Evolutionary conservation across 2,113 vertebrate species (phyloP).

Genomic region (Heterotis niloticus): DNA sequence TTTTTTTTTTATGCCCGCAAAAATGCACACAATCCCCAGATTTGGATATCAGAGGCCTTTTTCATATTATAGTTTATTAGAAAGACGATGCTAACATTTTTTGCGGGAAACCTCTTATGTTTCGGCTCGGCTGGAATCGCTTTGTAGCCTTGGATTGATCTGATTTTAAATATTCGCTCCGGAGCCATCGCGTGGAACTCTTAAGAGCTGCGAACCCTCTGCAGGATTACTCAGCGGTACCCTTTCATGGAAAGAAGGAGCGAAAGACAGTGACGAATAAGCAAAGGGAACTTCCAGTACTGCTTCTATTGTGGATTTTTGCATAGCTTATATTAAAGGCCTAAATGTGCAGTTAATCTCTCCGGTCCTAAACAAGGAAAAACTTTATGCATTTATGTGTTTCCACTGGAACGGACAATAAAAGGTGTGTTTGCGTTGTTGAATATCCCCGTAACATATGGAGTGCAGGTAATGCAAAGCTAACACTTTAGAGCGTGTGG

Average conservation of each 20-base stretch:
- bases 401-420: slow-evolving; percentile 46
- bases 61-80: slow-evolving; percentile 53
- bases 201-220: slow-evolving; percentile 46
- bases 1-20: slow-evolving; percentile 40
- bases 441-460: slow-evolving; percentile 48
- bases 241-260: slow-evolving; percentile 31
- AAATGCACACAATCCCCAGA: slow-evolving; percentile 41
- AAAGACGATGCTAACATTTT: slow-evolving; percentile 55
- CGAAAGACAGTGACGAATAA: slow-evolving; percentile 34
- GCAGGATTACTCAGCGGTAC: slow-evolving; percentile 38
- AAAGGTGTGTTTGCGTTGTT: slow-evolving; percentile 39
- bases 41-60: slow-evolving; percentile 52
- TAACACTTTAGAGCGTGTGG: slow-evolving; percentile 54
- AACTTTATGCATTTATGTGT: slow-evolving; percentile 50
- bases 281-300: slow-evolving; percentile 61
- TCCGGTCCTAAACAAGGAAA: slow-evolving; percentile 38
- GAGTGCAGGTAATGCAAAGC: slow-evolving; percentile 52
- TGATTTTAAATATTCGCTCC: slow-evolving; percentile 36
- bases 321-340: slow-evolving; percentile 46
- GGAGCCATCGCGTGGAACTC: slow-evolving; percentile 42
- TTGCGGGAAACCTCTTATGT: slow-evolving; percentile 38
- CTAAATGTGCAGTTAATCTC: slow-evolving; percentile 35
- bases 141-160: slow-evolving; percentile 35
- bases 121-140: background rate
- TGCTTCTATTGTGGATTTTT: slow-evolving; percentile 48